Conservation (phyloP, 2,888 invertebrate species). For the Apomyelois bistriatella region DNA sequence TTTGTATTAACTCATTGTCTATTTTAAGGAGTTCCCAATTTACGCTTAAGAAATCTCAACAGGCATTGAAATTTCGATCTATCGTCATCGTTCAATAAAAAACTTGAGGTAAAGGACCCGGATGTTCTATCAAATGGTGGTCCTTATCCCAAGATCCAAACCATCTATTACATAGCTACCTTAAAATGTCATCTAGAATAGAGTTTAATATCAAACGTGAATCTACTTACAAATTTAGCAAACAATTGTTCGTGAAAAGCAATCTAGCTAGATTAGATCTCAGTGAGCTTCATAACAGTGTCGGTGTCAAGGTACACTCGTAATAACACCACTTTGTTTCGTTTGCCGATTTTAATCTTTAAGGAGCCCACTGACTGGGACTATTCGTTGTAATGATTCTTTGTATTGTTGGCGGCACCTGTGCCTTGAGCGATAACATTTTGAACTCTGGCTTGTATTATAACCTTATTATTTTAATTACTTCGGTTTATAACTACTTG, state of each 20-base stretch:
- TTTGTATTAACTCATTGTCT: too few species aligned
- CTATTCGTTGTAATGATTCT: not conserved
- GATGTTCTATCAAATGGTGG: not conserved
- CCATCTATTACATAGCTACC: not conserved
- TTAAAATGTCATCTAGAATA: not conserved
- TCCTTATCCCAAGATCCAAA: not conserved
- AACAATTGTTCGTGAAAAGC: slow-evolving; percentile 8
- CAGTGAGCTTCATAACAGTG: not conserved
- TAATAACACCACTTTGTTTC: slow-evolving; percentile 9
- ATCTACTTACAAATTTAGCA: slow-evolving; percentile 7
- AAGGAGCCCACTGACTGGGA: not conserved
- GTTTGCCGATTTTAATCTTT: slow-evolving; percentile 1
- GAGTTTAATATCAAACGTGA: slow-evolving; percentile 6
- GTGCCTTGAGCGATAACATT: not conserved
- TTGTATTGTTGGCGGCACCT: not conserved
- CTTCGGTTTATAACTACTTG: not conserved
- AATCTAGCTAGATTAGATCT: slow-evolving; percentile 7
- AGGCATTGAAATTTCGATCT: not conserved
- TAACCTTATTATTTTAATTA: not conserved
- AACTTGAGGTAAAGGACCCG: slow-evolving; percentile 3
- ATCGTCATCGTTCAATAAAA: not conserved
- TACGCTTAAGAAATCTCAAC: not conserved
- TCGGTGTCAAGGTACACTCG: slow-evolving; percentile 7
- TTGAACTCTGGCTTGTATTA: not conserved
- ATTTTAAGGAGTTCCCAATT: too few species aligned